Base-by-base conservation (phyloP, 2,888 invertebrate species). In the Zele albiditarsus region DNA sequence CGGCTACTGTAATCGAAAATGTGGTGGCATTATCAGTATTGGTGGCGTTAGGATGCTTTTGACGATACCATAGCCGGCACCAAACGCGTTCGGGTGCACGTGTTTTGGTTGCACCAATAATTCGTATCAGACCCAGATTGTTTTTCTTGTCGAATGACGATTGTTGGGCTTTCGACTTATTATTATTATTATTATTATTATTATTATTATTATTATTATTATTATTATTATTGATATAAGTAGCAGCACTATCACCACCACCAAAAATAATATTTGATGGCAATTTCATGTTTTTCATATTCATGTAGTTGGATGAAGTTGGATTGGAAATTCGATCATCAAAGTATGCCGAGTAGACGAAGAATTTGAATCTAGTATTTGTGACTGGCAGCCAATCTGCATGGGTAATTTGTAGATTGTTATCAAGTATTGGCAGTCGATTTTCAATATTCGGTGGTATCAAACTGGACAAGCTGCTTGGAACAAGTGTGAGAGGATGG, bases 101-200 rank as follows among this genome's bases (percentile, higher is more conserved):
- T 0, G 97, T 97, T 90, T 95, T 95, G 0, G 97, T 97, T 12
- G 97, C 97, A 14, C 96, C 97, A 80, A 97, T 94, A 75, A 97
- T 92, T 62, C 97, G 92, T 67, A 97, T 92, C 10, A 93, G 91
- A 73, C 94, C 92, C 23, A 20, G 2, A 53, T 53, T 23, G 65
- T 92, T 92, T 71, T 92, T 42, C 16, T 69, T 69, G 10, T 38
- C 31, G 2, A 10, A 12, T 27, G n/a, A 46, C 46, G 46, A 46
- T 46, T 20, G 20, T 53, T 53, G 20, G 4, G 46, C 3, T 20
- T 8, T n/a, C 0, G 20, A 53, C 8, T 23, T 53, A 53, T 53
- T 20, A 20, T 20, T 27, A 60, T 27, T 60, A 60, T 28, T 60
- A 60, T 28, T 27, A 60, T 60, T 27, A 60, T 27, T 60, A 60